phyloP scores from a whole-genome alignment of 2,888 invertebrate species.

The Cylloceria caligata region DNA sequence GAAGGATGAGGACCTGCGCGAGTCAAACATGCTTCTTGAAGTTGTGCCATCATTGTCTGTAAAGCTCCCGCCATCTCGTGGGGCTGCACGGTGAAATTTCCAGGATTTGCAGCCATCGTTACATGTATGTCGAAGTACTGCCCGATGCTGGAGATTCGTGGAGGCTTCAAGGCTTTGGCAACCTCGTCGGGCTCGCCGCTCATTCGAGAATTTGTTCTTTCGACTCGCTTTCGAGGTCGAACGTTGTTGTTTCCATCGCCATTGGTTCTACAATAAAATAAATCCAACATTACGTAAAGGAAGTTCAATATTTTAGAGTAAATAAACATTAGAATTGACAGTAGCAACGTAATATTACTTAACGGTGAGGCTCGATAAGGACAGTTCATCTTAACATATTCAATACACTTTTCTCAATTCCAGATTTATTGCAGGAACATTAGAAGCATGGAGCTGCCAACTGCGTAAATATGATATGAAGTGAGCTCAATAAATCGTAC shows the following conservation, averaged over 20 bases:
- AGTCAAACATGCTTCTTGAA: conserved; percentile 87
- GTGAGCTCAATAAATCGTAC: no score
- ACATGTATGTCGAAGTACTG: conserved; percentile 90
- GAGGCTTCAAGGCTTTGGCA: conserved; percentile 79
- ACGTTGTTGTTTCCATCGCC: conserved; percentile 79
- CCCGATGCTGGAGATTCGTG: conserved; percentile 85
- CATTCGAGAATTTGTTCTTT: conserved; percentile 69
- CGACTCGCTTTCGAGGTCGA: conserved; percentile 72
- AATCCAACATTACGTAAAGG: not conserved
- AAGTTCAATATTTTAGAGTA: not conserved
- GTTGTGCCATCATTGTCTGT: conserved; percentile 87
- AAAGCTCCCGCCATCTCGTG: conserved; percentile 57
- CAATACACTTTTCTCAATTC: no score
- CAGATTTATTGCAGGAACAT: no score
- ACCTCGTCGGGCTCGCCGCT: conserved; percentile 58
- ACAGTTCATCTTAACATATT: no score
- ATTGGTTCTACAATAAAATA: conserved; percentile 61
- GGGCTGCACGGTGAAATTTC: conserved; percentile 88
- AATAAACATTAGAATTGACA: conserved; percentile 24
- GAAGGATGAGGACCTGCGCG: conserved; percentile 85
- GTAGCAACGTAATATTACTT: not conserved
- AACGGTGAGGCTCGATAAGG: no score
- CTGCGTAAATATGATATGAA: no score
- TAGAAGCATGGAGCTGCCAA: no score
- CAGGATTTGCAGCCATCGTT: conserved; percentile 91